These are phyloP conservation scores for Clostera curtula DNA, from an alignment of 2,888 invertebrate genomes.

Conservation along the genomic window DNA sequence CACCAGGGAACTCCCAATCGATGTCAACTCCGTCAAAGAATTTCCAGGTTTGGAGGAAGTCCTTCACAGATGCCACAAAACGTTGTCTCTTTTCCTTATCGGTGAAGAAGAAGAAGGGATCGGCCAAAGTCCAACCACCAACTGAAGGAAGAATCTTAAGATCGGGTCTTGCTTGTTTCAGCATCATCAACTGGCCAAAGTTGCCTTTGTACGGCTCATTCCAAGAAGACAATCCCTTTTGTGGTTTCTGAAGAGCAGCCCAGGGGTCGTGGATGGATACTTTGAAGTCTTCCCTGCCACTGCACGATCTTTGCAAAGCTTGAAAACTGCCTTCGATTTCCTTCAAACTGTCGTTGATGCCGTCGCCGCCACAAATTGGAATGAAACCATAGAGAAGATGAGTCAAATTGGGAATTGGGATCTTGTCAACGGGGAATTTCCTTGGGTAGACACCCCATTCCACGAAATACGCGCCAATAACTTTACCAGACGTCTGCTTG, in stretches of 20 bases:
- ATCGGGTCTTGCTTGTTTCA: constrained; percentile 63
- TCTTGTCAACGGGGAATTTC: constrained; percentile 59
- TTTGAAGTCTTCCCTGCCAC: constrained; percentile 65
- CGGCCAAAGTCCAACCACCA: constrained; percentile 67
- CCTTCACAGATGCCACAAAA: constrained; percentile 62
- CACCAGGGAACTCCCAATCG: constrained; percentile 71
- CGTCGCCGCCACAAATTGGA: constrained; percentile 67
- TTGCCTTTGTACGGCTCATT: constrained; percentile 70
- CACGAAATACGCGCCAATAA: constrained; percentile 63
- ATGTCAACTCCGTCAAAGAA: constrained; percentile 70
- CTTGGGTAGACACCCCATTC: constrained; percentile 70
- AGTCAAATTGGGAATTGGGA: constrained; percentile 62
- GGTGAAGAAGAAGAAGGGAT: constrained; percentile 66
- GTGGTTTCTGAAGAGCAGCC: constrained; percentile 67
- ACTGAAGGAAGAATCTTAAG: constrained; percentile 62
- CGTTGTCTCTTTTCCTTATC: constrained; percentile 55
- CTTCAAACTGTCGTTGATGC: constrained; percentile 68
- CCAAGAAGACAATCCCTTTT: constrained; percentile 63
- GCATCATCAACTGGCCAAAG: constrained; percentile 65
- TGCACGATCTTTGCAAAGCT: constrained; percentile 64
- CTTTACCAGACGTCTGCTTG: constrained; percentile 67
- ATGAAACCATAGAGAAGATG: constrained; percentile 66
- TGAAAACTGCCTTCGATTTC: constrained; percentile 70
- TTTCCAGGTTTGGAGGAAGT: constrained; percentile 66
- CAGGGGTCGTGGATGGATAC: constrained; percentile 68